Base-by-base conservation (phyloP, 2,797 vertebrate species). In the Pachyuromys duprasi region DNA sequence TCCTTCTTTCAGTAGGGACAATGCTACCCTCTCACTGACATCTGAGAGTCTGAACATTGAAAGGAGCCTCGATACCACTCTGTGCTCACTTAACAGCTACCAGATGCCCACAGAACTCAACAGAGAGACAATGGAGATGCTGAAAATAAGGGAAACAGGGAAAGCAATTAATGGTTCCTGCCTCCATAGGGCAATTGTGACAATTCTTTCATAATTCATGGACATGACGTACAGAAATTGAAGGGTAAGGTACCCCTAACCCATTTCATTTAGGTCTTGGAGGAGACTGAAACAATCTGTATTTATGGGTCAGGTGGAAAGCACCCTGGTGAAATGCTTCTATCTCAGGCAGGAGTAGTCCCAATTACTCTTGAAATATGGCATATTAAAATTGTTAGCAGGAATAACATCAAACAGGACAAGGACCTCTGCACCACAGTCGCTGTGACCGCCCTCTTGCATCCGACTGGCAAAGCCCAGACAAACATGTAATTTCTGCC, bases 321-420 rank as follows among this genome's bases (percentile, higher is more conserved):
- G 92, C 4, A 86, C 79, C 78, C 88, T 55, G n/a, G 42, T 89
- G 82, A 94, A 95, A 87, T 24, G 39, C 72, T 91, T 49, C 5
- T 31, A 36, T 42, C 76, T 78, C 67, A 78, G 15, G 57, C 69
- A 93, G 63, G 96, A 96, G 86, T 62, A 93, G 86, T 95, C 97
- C 65, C 90, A 97, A 96, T 97, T 93, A 96, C 81, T 95, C 78
- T 80, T 97, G 92, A 96, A 91, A 91, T 33, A 72, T 0, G 49
- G 96, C 84, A 78, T 93, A 96, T 97, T 97, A 75, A 45, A 98
- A 97, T 95, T 82, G 88, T 88, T 95, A 89, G 89, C 78, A 95
- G 95, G 97, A 98, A 45, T 87, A 97, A 97, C 90, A 96, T 87
- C 94, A 97, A 97, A 55, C 96, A 94, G 97, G 96, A 87, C 95